Evolutionary conservation across 2,113 vertebrate species (phyloP).

Genomic region (Nanorana parkeri): DNA sequence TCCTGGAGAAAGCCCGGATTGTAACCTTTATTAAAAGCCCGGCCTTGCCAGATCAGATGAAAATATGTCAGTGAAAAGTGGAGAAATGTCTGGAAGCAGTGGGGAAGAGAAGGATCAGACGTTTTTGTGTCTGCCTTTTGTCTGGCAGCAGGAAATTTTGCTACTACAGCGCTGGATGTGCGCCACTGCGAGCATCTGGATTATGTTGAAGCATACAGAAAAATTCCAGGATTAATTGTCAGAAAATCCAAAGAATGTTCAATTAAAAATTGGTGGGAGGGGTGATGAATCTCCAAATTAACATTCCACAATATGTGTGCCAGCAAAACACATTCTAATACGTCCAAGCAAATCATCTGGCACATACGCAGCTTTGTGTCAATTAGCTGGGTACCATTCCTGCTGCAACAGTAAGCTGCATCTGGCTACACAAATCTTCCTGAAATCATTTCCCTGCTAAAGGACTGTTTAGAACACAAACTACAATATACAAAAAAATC

Average conservation of each 20-base stretch:
- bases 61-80: background rate
- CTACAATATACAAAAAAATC: too few relatives aligned
- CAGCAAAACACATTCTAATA: slow-evolving; percentile 24
- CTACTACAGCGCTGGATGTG: slow-evolving; percentile 29
- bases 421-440: too few relatives aligned
- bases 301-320: slow-evolving; percentile 34
- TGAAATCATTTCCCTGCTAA: too few relatives aligned
- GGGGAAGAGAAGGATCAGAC: slow-evolving; percentile 2
- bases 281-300: background rate
- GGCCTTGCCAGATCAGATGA: background rate
- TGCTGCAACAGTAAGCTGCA: too few relatives aligned
- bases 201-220: slow-evolving; percentile 38
- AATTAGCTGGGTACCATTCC: too few relatives aligned
- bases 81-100: slow-evolving; percentile 25
- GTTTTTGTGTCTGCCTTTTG: slow-evolving; percentile 26
- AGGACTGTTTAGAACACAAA: too few relatives aligned
- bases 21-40: background rate
- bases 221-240: slow-evolving; percentile 19
- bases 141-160: slow-evolving; percentile 29
- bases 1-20: background rate
- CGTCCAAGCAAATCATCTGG: slow-evolving; percentile 48
- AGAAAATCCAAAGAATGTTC: slow-evolving; percentile 31
- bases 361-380: too few relatives aligned
- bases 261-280: slow-evolving; percentile 11
- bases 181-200: slow-evolving; percentile 43